Evolutionary conservation across 2,888 invertebrate genomes (phyloP), one percentile per base, ranked within the genome.

Genomic region (Mesorhabditis belari): DNA sequence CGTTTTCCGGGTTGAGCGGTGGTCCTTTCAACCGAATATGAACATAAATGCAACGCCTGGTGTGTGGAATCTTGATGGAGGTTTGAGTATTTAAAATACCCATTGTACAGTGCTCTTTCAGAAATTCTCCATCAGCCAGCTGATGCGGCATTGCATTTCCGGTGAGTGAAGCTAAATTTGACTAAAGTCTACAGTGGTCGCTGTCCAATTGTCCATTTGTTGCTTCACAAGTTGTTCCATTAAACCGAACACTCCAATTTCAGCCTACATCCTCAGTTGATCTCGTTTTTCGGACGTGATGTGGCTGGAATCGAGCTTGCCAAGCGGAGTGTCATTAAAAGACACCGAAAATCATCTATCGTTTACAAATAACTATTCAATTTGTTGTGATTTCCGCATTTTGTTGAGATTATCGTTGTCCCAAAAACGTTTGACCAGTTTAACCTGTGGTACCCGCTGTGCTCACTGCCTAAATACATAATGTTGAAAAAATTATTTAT

Each of bases 41-140:
- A 67, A 68, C 53, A 71, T 71, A 35, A 51, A 55, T 17, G 71
- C 71, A 21, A 17, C 44, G n/a, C 70, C 69, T 25, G 79, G 79
- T 23, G 75, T 74, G 2, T 79, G 79, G 79, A 79, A 79, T 62
- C 64, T 79, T 4, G 77, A 77, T 58, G 76, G 76, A 60, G 63
- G 63, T 63, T 23, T 3, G 54, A 19, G 25, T 6, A 50, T 21
- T 6, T 19, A 50, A n/a, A 23, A 50, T n/a, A n/a, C n/a, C n/a
- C 6, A n/a, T 21, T 9, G 5, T 54, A 5, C 23, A 54, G 26
- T 12, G 26, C 21, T 5, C 2, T 0, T 59, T 6, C 51, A 61
- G 79, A 79, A 57, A 74, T 79, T 49, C 66, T 79, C 5, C 75
- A 76, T 24, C 79, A 79, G 56, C 76, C 77, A 3, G 65, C 69